Conservation (phyloP, 2,113 vertebrate genomes). For the Charina bottae region DNA sequence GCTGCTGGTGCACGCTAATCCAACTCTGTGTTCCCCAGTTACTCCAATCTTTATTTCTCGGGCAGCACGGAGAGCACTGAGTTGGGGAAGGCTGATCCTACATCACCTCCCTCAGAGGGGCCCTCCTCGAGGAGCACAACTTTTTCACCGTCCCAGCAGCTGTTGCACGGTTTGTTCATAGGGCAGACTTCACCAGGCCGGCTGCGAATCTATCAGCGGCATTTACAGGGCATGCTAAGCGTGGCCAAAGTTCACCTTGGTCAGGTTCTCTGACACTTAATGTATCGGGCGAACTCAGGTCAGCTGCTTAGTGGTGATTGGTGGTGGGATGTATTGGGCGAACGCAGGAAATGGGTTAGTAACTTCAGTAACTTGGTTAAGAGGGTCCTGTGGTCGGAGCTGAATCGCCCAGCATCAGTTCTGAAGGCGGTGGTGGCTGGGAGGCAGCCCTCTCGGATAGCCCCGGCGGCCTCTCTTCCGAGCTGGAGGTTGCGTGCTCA, state of each 20-base stretch:
- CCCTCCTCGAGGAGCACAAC: not conserved
- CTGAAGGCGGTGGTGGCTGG: not conserved
- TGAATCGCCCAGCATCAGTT: not conserved
- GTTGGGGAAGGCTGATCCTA: not conserved
- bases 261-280: not conserved
- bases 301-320: not conserved
- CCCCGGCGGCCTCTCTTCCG: not conserved
- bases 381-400: not conserved
- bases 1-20: not conserved
- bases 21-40: not conserved
- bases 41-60: not conserved
- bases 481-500: not conserved
- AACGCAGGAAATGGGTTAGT: not conserved
- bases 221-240: not conserved
- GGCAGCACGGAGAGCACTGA: not conserved
- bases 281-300: not conserved
- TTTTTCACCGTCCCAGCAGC: not conserved
- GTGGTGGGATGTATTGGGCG: not conserved
- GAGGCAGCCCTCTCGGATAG: not conserved
- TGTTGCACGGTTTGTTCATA: not conserved
- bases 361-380: not conserved
- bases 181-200: not conserved
- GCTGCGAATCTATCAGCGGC: not conserved
- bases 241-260: not conserved
- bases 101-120: not conserved